These are phyloP conservation scores for Drymonia ruficornis DNA, from an alignment of 2,888 invertebrate genomes.

Conservation along the genomic window DNA sequence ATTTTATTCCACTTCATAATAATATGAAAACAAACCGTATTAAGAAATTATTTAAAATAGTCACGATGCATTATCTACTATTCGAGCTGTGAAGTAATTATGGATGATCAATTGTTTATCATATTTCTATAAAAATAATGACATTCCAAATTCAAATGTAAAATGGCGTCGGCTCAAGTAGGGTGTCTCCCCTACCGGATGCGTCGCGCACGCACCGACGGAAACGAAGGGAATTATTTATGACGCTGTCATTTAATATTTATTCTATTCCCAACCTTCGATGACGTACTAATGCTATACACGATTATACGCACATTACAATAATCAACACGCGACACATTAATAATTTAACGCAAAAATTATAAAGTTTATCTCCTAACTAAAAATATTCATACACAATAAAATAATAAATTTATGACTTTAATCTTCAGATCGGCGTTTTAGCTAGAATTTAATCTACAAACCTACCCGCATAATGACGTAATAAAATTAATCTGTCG, in stretches of 20 bases:
- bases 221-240: slow-evolving; percentile 71
- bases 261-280: slow-evolving; percentile 63
- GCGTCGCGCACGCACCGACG: slow-evolving; percentile 59
- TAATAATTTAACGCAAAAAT: slow-evolving; percentile 11
- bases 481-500: slow-evolving; percentile 21
- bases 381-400: slow-evolving; percentile 20
- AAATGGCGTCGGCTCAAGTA: slow-evolving; percentile 66
- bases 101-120: slow-evolving; percentile 36
- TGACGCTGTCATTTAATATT: slow-evolving; percentile 63
- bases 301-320: slow-evolving; percentile 54
- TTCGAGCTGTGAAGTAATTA: slow-evolving; percentile 33
- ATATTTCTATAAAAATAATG: slow-evolving; percentile 56
- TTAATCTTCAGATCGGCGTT: slow-evolving; percentile 17
- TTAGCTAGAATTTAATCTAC: slow-evolving; percentile 19
- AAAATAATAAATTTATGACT: slow-evolving; percentile 31
- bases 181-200: slow-evolving; percentile 76
- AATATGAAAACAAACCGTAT: slow-evolving; percentile 10
- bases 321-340: slow-evolving; percentile 32
- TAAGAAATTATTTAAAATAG: slow-evolving; percentile 4
- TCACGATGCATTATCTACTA: background rate
- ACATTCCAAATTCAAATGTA: slow-evolving; percentile 66
- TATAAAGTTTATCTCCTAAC: slow-evolving; percentile 16
- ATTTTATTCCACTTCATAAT: too few relatives aligned
- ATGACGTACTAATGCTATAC: slow-evolving; percentile 64
- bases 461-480: slow-evolving; percentile 24